Evolutionary conservation across 2,113 vertebrate genomes (phyloP).

Genomic region (Phocoena phocoena): DNA sequence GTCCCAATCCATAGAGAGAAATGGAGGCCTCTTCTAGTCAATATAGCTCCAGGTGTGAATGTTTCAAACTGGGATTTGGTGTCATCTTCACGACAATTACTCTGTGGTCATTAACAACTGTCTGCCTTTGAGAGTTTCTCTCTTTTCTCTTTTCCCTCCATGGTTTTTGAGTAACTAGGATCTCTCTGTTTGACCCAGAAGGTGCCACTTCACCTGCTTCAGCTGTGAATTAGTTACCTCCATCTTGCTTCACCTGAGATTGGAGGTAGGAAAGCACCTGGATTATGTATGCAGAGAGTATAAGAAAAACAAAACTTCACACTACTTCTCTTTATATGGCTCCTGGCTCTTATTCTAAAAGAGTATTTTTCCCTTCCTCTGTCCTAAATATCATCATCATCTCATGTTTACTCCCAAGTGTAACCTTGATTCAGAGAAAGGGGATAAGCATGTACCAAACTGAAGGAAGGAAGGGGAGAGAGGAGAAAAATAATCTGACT

Average conservation of each 20-base stretch:
- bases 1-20: neutral
- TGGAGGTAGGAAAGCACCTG: neutral
- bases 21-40: neutral
- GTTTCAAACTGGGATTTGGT: neutral
- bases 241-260: neutral
- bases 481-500: neutral
- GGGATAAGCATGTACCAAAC: no score
- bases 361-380: neutral
- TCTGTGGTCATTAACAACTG: neutral
- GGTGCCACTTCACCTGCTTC: neutral
- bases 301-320: neutral
- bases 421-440: neutral
- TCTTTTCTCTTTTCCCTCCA: neutral
- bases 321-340: neutral
- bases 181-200: neutral
- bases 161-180: neutral
- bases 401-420: neutral
- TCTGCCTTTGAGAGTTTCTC: neutral
- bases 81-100: no score
- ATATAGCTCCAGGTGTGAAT: neutral
- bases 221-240: neutral
- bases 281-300: neutral
- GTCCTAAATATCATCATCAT: neutral
- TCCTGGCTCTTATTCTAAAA: neutral
- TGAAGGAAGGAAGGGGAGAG: neutral